Evolutionary conservation across 2,888 invertebrate genomes (phyloP).

Genomic region (Salpingus planirostris): DNA sequence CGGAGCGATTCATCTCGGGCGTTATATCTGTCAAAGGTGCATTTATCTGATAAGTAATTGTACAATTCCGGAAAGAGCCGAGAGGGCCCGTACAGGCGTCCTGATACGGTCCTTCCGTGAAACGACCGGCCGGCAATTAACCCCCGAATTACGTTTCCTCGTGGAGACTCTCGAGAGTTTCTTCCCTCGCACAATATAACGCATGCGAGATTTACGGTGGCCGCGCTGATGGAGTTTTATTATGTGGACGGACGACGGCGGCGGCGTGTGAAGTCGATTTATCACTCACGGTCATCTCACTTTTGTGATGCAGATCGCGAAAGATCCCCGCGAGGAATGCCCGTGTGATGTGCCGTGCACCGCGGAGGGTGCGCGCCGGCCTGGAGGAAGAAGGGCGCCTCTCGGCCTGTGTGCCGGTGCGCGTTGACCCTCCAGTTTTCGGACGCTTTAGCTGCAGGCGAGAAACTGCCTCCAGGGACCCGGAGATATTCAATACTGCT

Average conservation of each 20-base stretch:
- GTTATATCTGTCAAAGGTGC: constrained; percentile 14
- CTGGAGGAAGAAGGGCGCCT: constrained; percentile 11
- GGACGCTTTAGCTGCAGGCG: constrained; percentile 21
- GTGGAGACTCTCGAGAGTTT: not conserved
- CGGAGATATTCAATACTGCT: constrained; percentile 36
- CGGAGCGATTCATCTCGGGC: constrained; percentile 3
- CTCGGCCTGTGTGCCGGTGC: constrained; percentile 10
- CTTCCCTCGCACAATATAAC: too few relatives aligned
- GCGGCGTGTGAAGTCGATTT: constrained; percentile 21
- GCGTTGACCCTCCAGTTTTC: constrained; percentile 18
- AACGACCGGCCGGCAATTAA: constrained; percentile 6
- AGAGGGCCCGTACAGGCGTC: constrained; percentile 4
- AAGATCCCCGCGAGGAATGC: constrained; percentile 28
- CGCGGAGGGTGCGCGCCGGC: constrained; percentile 4
- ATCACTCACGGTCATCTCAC: constrained; percentile 32
- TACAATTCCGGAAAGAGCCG: constrained; percentile 11
- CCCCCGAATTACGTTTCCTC: constrained; percentile 5
- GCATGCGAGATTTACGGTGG: constrained; percentile 2
- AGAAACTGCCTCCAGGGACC: constrained; percentile 33
- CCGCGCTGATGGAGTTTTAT: not conserved
- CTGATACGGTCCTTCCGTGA: constrained; percentile 10
- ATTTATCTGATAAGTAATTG: constrained; percentile 16
- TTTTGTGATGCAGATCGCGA: constrained; percentile 36
- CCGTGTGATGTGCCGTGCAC: constrained; percentile 9
- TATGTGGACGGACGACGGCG: not conserved